These are phyloP conservation scores for Cladopsammia gracilis DNA, from an alignment of 64 coral and sea anemone species.

Conservation along the genomic window DNA sequence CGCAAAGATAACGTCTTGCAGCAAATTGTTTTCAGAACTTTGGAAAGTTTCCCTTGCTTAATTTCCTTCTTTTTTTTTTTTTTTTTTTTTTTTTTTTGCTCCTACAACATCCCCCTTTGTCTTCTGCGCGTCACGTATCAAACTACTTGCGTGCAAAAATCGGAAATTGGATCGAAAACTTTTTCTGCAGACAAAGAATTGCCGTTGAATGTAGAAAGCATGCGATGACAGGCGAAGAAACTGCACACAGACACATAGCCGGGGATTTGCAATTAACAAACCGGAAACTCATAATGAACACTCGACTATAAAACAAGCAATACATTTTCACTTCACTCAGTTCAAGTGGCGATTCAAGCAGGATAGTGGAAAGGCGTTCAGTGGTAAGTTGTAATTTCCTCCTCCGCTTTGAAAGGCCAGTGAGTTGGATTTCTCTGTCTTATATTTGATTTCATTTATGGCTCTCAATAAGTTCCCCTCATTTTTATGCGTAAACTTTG, in stretches of 20 bases:
- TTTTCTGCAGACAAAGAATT: background rate
- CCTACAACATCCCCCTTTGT: background rate
- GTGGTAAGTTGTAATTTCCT: conserved; percentile 18
- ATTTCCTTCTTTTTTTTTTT: background rate
- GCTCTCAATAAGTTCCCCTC: no score
- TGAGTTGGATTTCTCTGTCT: no score
- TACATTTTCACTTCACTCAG: background rate
- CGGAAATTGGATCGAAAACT: background rate
- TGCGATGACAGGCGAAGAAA: conserved; percentile 8
- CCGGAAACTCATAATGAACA: conserved; percentile 5
- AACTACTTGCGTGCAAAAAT: background rate
- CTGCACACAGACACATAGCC: background rate
- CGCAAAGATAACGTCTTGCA: background rate
- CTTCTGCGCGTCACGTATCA: background rate
- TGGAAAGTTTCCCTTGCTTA: background rate
- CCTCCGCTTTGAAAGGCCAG: background rate
- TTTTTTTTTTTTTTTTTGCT: background rate
- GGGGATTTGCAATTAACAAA: conserved; percentile 10
- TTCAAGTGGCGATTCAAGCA: background rate
- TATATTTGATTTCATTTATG: no score
- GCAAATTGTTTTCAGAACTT: background rate
- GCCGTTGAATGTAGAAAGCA: background rate
- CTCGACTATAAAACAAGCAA: conserved; percentile 39
- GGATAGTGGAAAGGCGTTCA: background rate
- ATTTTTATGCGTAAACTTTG: no score